These are phyloP conservation scores for Penaeus vannamei DNA, from an alignment of 1,140 invertebrate genomes.

Conservation along the genomic window DNA sequence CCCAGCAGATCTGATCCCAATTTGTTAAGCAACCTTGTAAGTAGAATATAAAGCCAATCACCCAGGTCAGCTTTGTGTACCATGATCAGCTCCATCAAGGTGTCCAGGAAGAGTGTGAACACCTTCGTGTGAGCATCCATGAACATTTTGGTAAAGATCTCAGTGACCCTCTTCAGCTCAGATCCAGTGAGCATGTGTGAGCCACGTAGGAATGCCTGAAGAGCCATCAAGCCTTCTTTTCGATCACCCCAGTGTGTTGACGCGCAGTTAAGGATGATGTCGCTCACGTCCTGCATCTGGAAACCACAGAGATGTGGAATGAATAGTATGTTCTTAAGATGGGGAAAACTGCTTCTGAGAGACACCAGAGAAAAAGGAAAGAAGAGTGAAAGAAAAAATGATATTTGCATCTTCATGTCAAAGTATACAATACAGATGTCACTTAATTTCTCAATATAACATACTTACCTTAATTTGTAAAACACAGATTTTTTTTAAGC, in stretches of 20 bases:
- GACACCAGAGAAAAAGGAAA: no score
- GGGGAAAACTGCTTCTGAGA: conserved; percentile 17
- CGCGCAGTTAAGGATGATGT: conserved; percentile 89
- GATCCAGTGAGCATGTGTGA: conserved; percentile 79
- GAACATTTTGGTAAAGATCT: conserved; percentile 96
- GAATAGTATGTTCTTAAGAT: background rate
- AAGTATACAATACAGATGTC: no score
- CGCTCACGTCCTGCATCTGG: conserved; percentile 82
- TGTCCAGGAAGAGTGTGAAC: conserved; percentile 93
- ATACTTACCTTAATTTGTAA: no score
- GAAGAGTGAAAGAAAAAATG: background rate
- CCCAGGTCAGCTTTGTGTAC: conserved; percentile 89
- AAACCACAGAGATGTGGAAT: conserved; percentile 18
- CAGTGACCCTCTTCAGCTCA: conserved; percentile 86
- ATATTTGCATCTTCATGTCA: no score
- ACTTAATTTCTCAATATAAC: no score
- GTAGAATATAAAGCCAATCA: conserved; percentile 91
- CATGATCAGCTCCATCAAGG: conserved; percentile 88
- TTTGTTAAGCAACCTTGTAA: conserved; percentile 87
- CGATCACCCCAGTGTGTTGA: conserved; percentile 92
- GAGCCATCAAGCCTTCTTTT: conserved; percentile 89
- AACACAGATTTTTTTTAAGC: no score
- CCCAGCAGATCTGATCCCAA: conserved; percentile 90
- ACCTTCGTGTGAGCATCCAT: conserved; percentile 97
- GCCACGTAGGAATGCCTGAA: conserved; percentile 83